Evolutionary conservation across 2,113 vertebrate species (phyloP), one percentile per base, ranked within the genome.

Genomic region (Nanorana parkeri): DNA sequence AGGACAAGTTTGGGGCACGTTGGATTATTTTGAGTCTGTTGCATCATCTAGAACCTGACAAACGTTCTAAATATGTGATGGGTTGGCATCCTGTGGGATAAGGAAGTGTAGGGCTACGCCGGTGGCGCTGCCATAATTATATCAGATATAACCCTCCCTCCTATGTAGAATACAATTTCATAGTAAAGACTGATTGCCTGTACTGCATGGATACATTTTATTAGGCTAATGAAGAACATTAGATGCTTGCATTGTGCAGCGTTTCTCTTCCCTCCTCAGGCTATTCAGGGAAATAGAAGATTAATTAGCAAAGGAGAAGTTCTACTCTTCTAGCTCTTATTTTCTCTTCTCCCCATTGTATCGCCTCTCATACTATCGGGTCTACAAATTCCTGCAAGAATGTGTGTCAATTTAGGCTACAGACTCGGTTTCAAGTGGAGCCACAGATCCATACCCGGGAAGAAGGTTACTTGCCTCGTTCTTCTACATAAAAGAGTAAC

Each of bases 161-260:
- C n/a, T 66, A 81, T 74, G 60, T 32, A 81, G 66, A 81, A 81
- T 21, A 74, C 60, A 81, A 66, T 74, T 81, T 74, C 66, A 81
- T 74, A 32, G 80, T 36, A 72, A 32, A 23, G 41, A 21, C 26
- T 66, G 47, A 54, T 72, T 24, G 20, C 54, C 68, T 21, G 58
- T 64, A 68, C 78, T 28, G 55, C 26, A n/a, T 28, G 47, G 51
- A 81, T 63, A 72, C 58, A 47, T 71, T 47, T 81, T 81, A 81
- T 81, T 81, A 81, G 58, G 26, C 68, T 81, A 81, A 81, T 81
- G 78, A 81, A 81, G 78, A 68, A 71, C 66, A 36, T 68, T 41
- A 58, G 66, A 61, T 58, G 77, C 20, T 67, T 68, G 21, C 36
- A 61, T 72, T 81, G 36, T 29, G 56, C 55, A 51, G 67, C 13